Percentiles rank a stretch among this genome's conserved stretches.
phyloP scores from a whole-genome alignment of 2,888 invertebrate species.

The Portevinia maculata region DNA sequence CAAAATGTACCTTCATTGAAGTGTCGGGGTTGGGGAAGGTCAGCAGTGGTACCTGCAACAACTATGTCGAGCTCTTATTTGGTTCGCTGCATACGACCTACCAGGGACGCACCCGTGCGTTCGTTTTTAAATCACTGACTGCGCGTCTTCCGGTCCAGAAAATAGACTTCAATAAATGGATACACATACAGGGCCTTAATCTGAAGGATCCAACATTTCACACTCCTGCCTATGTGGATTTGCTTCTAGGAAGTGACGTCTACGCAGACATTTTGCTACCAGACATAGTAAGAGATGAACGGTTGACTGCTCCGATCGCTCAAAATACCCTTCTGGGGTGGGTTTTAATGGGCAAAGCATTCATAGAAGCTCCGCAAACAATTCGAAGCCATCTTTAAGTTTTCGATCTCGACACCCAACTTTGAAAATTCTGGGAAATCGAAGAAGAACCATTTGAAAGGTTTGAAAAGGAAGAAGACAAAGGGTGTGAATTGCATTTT shows the following conservation, averaged over 20 bases:
- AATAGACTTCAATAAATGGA: background rate
- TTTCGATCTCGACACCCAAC: background rate
- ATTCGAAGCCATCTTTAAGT: background rate
- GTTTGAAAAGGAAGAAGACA: no score
- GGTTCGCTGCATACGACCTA: conserved; percentile 3
- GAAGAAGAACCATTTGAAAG: background rate
- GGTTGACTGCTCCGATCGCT: background rate
- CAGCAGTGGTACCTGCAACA: conserved; percentile 4
- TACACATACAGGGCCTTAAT: background rate
- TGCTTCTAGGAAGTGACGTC: no score
- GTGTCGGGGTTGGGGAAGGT: background rate
- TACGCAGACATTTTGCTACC: conserved; percentile 14
- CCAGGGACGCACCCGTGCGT: conserved; percentile 1
- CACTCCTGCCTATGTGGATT: no score
- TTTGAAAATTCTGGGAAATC: conserved; percentile 11
- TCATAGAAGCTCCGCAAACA: background rate
- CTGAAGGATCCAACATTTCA: background rate
- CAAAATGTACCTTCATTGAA: background rate
- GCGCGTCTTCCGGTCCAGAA: conserved; percentile 9
- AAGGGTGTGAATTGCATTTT: no score
- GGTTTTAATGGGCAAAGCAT: background rate
- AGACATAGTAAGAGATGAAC: background rate
- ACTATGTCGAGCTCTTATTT: background rate
- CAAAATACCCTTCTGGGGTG: background rate
- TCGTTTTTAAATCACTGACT: conserved; percentile 9